Conservation (phyloP, 1,140 invertebrate genomes). For the Physella acuta region DNA sequence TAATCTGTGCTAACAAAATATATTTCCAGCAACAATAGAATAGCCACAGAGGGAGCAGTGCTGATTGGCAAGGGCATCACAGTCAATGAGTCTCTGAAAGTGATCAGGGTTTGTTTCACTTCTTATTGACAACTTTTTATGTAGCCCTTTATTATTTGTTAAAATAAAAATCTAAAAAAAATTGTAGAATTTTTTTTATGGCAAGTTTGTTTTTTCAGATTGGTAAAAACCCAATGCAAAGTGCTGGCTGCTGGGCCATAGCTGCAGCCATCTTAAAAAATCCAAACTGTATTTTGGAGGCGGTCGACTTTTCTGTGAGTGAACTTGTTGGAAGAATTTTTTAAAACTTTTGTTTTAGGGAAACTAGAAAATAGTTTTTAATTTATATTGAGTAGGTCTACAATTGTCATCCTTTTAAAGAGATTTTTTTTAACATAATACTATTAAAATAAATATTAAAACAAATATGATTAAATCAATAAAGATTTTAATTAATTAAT, state of each 20-base stretch:
- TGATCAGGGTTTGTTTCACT: constrained; percentile 55
- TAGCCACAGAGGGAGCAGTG: constrained; percentile 58
- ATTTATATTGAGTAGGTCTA: background rate
- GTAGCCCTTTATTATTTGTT: too few relatives aligned
- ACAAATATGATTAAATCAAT: too few relatives aligned
- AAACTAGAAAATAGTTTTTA: background rate
- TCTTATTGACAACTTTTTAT: too few relatives aligned
- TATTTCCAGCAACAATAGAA: constrained; percentile 57
- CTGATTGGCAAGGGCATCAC: constrained; percentile 55
- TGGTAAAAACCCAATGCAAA: constrained; percentile 60
- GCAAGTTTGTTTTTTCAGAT: constrained; percentile 54
- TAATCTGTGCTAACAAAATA: too few relatives aligned
- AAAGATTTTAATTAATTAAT: too few relatives aligned
- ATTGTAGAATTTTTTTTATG: too few relatives aligned
- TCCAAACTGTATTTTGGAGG: constrained; percentile 48
- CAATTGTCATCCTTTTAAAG: background rate
- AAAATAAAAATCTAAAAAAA: too few relatives aligned
- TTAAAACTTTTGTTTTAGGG: background rate
- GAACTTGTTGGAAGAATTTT: background rate
- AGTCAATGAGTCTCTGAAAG: constrained; percentile 53
- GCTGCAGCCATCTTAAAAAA: constrained; percentile 57
- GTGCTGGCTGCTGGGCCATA: constrained; percentile 58
- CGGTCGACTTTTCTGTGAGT: constrained; percentile 56
- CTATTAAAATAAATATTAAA: too few relatives aligned
- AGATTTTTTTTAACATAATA: too few relatives aligned